Base-by-base conservation (phyloP, 2,797 vertebrate species). In the Platyrinchus mystaceus region DNA sequence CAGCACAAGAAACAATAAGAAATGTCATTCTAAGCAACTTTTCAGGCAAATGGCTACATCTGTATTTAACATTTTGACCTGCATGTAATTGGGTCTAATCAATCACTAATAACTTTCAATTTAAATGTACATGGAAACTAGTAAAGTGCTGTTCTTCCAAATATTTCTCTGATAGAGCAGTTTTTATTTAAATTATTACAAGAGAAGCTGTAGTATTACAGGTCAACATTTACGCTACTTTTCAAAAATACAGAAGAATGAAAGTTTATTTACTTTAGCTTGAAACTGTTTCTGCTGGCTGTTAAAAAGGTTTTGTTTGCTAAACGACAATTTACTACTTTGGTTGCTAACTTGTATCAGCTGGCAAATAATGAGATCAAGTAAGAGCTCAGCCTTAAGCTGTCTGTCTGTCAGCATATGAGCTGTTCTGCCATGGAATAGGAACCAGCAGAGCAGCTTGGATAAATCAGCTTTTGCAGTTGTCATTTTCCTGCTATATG, bases 391-490 rank as follows among this genome's bases (percentile, higher is more conserved):
- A 94, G 85, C 73, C 55, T 75, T 93, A 89, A 87, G 75, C 84
- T 93, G 84, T 84, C 80, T 93, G 94, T 94, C 94, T 95, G 93
- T 83, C 95, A 93, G 79, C 76, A 62, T 62, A 77, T 91, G 79
- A 95, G 78, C 92, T 83, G 6, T 50, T 76, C 90, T 95, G 82
- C 91, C 90, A 59, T 56, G 84, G 84, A 90, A 75, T 26, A 17
- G 92, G 73, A 92, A 53, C 81, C 30, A 85, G 66, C 87, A 62
- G 81, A 92, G 76, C 87, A 94, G 92, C 92, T 78, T 86, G 93
- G 92, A 91, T 91, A 91, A 95, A 95, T 94, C 87, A 93, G 93
- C 91, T 94, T 94, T 91, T 6, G 41, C 87, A 89, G 43, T 94
- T 93, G 91, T 93, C 90, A 74, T 93, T 93, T 93, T 83, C 81